Conservation (phyloP, 2,113 vertebrate species). For the Noturus placidus region DNA sequence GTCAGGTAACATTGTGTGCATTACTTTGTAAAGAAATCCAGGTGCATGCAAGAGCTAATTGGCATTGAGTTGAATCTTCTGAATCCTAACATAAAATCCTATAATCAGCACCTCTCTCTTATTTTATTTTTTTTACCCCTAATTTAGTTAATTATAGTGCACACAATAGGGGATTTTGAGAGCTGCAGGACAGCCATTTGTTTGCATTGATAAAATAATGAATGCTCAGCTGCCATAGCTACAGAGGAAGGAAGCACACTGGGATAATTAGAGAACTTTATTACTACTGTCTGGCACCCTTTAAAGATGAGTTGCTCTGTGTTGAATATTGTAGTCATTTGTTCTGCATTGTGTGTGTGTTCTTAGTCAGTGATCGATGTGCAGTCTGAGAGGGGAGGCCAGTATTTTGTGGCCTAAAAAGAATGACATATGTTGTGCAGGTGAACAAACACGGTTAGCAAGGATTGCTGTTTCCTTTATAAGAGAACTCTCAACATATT, state of each 20-base stretch:
- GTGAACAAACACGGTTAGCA: background rate
- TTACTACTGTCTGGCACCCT: slow-evolving; percentile 19
- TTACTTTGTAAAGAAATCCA: background rate
- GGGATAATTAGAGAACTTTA: slow-evolving; percentile 49
- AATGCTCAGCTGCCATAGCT: slow-evolving; percentile 55
- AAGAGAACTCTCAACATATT: background rate
- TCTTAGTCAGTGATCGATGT: background rate
- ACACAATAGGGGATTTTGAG: slow-evolving; percentile 55
- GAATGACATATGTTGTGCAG: background rate
- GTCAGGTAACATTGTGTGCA: background rate
- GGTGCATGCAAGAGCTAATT: slow-evolving; percentile 16
- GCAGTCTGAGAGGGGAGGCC: background rate
- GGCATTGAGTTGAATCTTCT: background rate
- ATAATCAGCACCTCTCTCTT: slow-evolving; percentile 21
- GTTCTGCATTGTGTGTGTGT: background rate
- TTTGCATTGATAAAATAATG: slow-evolving; percentile 33
- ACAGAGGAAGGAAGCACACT: slow-evolving; percentile 40
- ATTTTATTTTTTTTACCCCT: slow-evolving; percentile 14
- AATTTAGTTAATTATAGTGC: slow-evolving; percentile 54
- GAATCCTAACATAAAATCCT: slow-evolving; percentile 32
- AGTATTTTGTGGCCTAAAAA: background rate
- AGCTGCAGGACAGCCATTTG: slow-evolving; percentile 22
- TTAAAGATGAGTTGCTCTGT: background rate
- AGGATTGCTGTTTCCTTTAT: background rate
- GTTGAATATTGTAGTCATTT: slow-evolving; percentile 10